Evolutionary conservation across 2,113 vertebrate species (phyloP).

Genomic region (Aviceda subcristata): DNA sequence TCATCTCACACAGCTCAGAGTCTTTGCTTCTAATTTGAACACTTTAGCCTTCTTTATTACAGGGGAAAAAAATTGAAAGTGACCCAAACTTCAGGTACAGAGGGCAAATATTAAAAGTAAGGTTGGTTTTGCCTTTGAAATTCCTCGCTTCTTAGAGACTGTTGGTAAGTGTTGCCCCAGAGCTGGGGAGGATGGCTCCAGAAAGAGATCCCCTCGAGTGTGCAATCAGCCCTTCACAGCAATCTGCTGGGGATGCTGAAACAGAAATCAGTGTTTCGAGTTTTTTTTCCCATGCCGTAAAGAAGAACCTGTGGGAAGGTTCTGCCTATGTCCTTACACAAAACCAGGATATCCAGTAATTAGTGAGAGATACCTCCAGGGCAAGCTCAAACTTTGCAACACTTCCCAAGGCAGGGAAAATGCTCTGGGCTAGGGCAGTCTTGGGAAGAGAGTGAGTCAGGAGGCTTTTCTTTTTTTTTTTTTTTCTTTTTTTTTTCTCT

Average conservation of each 20-base stretch:
- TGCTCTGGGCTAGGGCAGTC: conserved; percentile 52
- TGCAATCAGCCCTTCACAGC: conserved; percentile 18
- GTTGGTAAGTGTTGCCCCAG: conserved; percentile 30
- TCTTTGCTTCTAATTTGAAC: conserved; percentile 33
- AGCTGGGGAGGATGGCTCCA: conserved; percentile 41
- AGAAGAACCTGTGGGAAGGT: conserved; percentile 59
- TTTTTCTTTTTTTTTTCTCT: not conserved
- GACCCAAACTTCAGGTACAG: conserved; percentile 44
- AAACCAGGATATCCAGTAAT: conserved; percentile 68
- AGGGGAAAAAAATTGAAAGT: not conserved
- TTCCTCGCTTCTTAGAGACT: not conserved
- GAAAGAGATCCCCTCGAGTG: conserved; percentile 49
- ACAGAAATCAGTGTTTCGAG: conserved; percentile 10
- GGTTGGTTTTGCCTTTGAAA: conserved; percentile 45
- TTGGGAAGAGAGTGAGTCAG: conserved; percentile 62
- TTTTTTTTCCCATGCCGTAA: conserved; percentile 39
- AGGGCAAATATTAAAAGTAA: conserved; percentile 46
- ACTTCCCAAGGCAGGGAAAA: conserved; percentile 61
- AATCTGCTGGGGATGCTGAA: conserved; percentile 26
- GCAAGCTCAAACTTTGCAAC: conserved; percentile 54
- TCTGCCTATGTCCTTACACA: conserved; percentile 51
- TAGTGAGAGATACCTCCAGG: conserved; percentile 35
- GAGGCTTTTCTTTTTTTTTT: not conserved
- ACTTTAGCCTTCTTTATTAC: conserved; percentile 22
- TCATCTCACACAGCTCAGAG: not conserved